Percentiles rank a stretch among this genome's conserved stretches.
phyloP scores from a whole-genome alignment of 2,113 vertebrate genomes.

The Cyphomyrus discorhynchus region DNA sequence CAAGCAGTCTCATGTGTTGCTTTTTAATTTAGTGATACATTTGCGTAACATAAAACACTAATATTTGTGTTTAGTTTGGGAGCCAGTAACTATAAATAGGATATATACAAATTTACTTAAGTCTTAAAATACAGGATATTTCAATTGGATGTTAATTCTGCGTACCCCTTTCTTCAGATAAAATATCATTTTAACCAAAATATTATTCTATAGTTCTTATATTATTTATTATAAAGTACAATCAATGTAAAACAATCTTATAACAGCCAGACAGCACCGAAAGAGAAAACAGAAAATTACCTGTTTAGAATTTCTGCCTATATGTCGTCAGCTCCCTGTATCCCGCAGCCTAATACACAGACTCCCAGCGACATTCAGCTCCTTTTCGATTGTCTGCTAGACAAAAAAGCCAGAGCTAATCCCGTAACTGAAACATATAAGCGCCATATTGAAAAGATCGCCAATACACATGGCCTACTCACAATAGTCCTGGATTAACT shows the following conservation, averaged over 20 bases:
- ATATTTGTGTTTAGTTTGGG: neutral
- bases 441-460: constrained; percentile 57
- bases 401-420: constrained; percentile 54
- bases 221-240: neutral
- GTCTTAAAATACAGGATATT: neutral
- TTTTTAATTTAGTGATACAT: neutral
- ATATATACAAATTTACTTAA: neutral
- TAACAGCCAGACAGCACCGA: neutral
- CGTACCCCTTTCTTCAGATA: neutral
- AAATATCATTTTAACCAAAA: neutral
- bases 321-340: neutral
- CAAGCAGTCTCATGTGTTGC: neutral
- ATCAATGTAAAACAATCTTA: neutral
- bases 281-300: neutral
- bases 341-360: constrained; percentile 39
- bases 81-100: neutral
- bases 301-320: neutral
- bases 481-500: constrained; percentile 37
- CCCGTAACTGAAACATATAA: constrained; percentile 56
- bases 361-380: constrained; percentile 23
- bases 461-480: constrained; percentile 59
- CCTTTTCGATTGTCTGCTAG: constrained; percentile 49
- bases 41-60: neutral
- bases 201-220: neutral
- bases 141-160: neutral